Percentiles rank a stretch among this genome's conserved stretches.
Conservation (phyloP, 1,140 invertebrate species). For the Atta colombica region DNA sequence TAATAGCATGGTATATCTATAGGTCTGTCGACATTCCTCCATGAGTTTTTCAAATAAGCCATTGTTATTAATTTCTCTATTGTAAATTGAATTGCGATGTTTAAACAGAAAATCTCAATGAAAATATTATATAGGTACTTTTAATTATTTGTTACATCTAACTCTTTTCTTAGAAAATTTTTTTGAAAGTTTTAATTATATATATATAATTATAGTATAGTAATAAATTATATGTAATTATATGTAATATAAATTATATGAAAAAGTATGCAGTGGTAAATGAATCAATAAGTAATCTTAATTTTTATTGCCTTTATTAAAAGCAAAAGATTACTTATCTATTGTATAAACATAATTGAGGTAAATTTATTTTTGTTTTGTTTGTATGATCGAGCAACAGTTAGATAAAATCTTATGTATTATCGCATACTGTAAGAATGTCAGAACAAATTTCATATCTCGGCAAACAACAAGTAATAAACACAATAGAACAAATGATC, state of each 20-base stretch:
- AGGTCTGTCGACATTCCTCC: conserved; percentile 27
- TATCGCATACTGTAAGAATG: neutral
- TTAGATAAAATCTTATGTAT: conserved; percentile 4
- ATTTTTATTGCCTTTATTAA: no score
- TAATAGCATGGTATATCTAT: conserved; percentile 36
- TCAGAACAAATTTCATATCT: neutral
- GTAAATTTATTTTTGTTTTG: neutral
- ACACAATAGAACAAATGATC: conserved; percentile 1
- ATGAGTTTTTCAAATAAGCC: conserved; percentile 40
- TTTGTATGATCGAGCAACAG: neutral
- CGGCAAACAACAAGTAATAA: neutral
- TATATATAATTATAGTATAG: neutral
- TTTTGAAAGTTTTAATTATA: neutral
- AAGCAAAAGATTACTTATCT: no score
- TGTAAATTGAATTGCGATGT: neutral
- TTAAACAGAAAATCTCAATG: neutral
- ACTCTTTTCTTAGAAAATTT: neutral
- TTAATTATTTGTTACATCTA: no score
- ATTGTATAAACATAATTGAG: neutral
- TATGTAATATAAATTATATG: no score
- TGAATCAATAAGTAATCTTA: no score
- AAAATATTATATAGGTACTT: neutral
- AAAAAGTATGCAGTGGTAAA: no score
- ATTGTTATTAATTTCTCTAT: conserved; percentile 30
- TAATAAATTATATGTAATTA: neutral